A percentile compares a stretch with the other conserved stretches of the same genome.
Conservation (phyloP, 2,797 vertebrate genomes). For the Peromyscus attwateri region DNA sequence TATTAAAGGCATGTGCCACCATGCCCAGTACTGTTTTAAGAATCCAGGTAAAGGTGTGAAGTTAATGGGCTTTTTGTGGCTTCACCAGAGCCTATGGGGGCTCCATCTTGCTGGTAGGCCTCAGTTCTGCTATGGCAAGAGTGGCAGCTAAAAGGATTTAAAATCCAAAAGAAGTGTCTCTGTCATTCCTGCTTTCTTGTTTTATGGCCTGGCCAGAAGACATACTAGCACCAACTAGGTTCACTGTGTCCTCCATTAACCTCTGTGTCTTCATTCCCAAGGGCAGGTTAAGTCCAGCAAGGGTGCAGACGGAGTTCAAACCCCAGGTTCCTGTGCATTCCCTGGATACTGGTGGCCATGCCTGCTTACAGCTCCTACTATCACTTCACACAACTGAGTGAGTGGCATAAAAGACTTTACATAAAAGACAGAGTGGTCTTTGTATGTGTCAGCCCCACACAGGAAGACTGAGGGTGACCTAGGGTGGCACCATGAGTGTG, state of each 20-base stretch:
- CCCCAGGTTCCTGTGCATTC: conserved; percentile 45
- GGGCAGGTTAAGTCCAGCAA: conserved; percentile 32
- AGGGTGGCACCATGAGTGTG: neutral
- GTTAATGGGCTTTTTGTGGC: conserved; percentile 82
- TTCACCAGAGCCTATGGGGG: conserved; percentile 1
- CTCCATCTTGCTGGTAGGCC: conserved; percentile 67
- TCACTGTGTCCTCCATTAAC: conserved; percentile 80
- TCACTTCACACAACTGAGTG: neutral
- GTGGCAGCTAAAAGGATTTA: conserved; percentile 86
- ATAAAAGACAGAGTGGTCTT: neutral
- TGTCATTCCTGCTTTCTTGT: conserved; percentile 81
- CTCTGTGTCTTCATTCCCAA: conserved; percentile 68
- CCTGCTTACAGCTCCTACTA: neutral
- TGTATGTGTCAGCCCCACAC: neutral
- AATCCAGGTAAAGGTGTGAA: conserved; percentile 85
- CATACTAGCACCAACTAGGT: conserved; percentile 83
- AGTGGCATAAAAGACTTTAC: neutral
- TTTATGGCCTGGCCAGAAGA: conserved; percentile 86
- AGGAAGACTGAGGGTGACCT: neutral
- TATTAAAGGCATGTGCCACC: neutral
- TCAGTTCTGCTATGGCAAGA: conserved; percentile 82
- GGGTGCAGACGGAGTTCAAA: conserved; percentile 68
- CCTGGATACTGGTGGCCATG: neutral
- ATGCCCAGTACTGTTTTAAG: conserved; percentile 82
- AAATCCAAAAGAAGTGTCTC: conserved; percentile 86